Base-by-base conservation (phyloP, 2,888 invertebrate species). In the Zele albiditarsus region DNA sequence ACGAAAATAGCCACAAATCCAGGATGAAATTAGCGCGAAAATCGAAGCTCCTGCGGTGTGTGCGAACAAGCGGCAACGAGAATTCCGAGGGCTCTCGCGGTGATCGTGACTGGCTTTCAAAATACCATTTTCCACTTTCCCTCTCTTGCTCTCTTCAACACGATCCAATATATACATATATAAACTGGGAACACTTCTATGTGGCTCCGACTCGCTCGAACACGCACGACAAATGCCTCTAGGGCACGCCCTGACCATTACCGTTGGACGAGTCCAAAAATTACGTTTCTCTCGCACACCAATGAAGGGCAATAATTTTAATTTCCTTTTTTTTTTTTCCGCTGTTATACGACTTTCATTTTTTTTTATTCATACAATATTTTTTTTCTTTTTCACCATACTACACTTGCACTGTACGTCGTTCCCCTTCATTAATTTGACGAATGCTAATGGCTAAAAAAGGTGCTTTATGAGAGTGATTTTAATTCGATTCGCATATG, bases 231-330 rank as follows among this genome's bases (percentile, higher is more conserved):
- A 58, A 69, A 58, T 69, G 69, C 28, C 33, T 38, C 23, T 20
- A 53, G 33, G 58, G 58, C 69, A 69, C 69, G 58, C 69, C 69
- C 57, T 69, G 58, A 53, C 69, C 38, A 69, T 69, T 69, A 69
- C 58, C 67, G 49, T 5, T 53, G 67, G 49, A 49, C 46, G 27
- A 49, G 67, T 67, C 67, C 67, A 67, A 67, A 67, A 67, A 67
- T 49, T 67, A 67, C 49, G 27, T 31, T 67, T n/a, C 49, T 67
- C 67, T 67, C 49, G 49, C 66, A 12, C 25, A 8, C 46, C 67
- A 67, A 67, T 49, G 67, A 23, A n/a, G 49, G 27, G 49, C 67
- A 67, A 67, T 67, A 69, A 69, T 53, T 69, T 27, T 5, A 28
- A 16, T 57, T 33, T 53, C 23, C 23, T 27, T 28, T 58, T 27